Percentiles rank a stretch among this genome's conserved stretches.
phyloP scores from a whole-genome alignment of 2,797 vertebrate species.

The Lateolabrax maculatus region DNA sequence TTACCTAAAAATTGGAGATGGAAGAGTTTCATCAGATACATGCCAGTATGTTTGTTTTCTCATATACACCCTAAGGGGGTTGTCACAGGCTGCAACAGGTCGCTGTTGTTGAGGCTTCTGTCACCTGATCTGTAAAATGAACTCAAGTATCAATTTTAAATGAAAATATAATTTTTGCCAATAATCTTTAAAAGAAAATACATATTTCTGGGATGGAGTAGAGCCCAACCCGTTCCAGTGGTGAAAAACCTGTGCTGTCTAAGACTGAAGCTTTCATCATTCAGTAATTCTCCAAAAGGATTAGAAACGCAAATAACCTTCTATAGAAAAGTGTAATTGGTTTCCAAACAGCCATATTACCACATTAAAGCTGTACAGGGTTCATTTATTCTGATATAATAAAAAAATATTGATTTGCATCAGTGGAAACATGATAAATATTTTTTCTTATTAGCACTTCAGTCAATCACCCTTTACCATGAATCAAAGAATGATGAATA shows the following conservation, averaged over 20 bases:
- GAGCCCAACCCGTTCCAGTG: background rate
- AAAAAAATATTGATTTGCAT: slow-evolving; percentile 25
- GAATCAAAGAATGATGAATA: background rate
- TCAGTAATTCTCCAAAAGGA: slow-evolving; percentile 40
- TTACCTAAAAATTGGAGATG: background rate
- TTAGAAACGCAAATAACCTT: slow-evolving; percentile 58
- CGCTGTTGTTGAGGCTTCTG: background rate
- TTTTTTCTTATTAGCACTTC: background rate
- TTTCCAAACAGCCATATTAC: slow-evolving; percentile 33
- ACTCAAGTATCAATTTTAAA: background rate
- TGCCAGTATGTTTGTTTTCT: background rate
- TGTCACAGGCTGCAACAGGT: no score
- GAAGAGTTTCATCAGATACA: background rate
- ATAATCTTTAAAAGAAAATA: background rate
- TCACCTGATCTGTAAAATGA: background rate
- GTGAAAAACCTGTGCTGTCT: background rate
- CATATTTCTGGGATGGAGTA: slow-evolving; percentile 8
- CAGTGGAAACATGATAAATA: slow-evolving; percentile 10
- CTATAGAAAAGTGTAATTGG: slow-evolving; percentile 47
- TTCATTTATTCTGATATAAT: slow-evolving; percentile 20
- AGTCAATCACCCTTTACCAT: background rate
- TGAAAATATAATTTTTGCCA: background rate
- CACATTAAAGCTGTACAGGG: slow-evolving; percentile 7
- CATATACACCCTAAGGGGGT: background rate
- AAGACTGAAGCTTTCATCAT: slow-evolving; percentile 21